These are phyloP conservation scores for Hystrix cristata DNA, from an alignment of 2,113 vertebrate genomes.

Conservation along the genomic window DNA sequence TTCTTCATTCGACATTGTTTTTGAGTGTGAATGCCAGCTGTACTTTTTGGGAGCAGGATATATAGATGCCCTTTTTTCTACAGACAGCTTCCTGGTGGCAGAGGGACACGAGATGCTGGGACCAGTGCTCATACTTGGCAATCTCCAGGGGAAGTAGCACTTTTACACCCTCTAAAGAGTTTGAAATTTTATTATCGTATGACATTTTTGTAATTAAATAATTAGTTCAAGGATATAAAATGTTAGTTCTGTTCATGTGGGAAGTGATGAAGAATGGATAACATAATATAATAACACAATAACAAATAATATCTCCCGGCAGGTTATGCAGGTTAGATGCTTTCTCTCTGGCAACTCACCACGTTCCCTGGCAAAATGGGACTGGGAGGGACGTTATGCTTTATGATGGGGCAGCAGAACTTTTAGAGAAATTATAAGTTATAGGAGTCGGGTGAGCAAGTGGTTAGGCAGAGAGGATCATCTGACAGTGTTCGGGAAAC, in stretches of 20 bases:
- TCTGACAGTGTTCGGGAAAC: not conserved
- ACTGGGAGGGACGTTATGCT: fast-evolving
- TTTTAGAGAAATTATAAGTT: not conserved
- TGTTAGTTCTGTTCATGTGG: not conserved
- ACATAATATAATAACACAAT: too few relatives aligned
- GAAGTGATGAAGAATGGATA: not conserved
- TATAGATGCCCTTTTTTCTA: not conserved
- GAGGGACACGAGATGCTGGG: not conserved
- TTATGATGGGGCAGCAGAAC: not conserved
- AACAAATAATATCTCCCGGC: not conserved
- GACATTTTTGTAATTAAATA: not conserved
- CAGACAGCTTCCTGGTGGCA: not conserved
- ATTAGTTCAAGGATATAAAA: not conserved
- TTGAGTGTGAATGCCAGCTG: not conserved
- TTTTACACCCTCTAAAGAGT: not conserved
- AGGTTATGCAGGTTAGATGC: not conserved
- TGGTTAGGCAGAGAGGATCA: not conserved
- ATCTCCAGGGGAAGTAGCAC: not conserved
- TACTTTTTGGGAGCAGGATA: not conserved
- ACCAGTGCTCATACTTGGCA: not conserved
- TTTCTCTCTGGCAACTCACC: not conserved
- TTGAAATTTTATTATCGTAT: not conserved
- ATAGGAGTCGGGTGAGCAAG: not conserved
- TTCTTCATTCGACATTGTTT: not conserved
- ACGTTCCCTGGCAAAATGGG: not conserved